These are phyloP conservation scores for Monodelphis domestica DNA, from an alignment of 2,797 vertebrate species.

Conservation along the genomic window DNA sequence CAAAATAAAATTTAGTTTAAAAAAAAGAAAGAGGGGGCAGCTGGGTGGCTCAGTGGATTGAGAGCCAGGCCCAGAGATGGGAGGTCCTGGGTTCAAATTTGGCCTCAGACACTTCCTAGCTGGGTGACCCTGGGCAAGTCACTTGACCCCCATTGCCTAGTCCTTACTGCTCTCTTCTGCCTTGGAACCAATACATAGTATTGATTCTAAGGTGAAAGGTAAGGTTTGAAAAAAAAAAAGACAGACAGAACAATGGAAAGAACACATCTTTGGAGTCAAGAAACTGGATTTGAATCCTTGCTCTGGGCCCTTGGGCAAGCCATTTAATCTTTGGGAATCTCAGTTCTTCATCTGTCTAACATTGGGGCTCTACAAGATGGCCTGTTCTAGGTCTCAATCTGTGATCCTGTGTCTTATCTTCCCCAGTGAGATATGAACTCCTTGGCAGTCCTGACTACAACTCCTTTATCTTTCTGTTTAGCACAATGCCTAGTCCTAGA, in stretches of 20 bases:
- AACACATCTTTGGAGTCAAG: not conserved
- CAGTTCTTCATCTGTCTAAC: not conserved
- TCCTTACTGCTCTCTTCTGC: no score
- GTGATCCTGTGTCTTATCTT: not conserved
- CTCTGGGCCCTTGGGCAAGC: not conserved
- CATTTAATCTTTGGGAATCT: not conserved
- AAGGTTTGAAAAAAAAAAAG: not conserved
- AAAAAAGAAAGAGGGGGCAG: no score
- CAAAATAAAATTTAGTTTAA: no score
- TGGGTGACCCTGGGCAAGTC: no score
- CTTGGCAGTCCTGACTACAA: not conserved
- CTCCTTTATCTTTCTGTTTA: not conserved
- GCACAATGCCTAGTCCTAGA: not conserved
- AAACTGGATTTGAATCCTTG: not conserved
- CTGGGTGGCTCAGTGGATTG: no score
- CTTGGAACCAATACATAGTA: no score
- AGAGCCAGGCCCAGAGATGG: no score
- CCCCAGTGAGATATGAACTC: not conserved
- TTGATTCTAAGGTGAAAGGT: no score
- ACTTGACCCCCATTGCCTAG: no score
- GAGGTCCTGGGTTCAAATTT: no score
- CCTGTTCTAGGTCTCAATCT: not conserved
- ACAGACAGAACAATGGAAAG: not conserved
- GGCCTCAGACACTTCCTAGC: no score
- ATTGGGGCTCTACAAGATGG: not conserved